These are phyloP conservation scores for Meda fulgida DNA, from an alignment of 2,797 vertebrate genomes.

Conservation along the genomic window DNA sequence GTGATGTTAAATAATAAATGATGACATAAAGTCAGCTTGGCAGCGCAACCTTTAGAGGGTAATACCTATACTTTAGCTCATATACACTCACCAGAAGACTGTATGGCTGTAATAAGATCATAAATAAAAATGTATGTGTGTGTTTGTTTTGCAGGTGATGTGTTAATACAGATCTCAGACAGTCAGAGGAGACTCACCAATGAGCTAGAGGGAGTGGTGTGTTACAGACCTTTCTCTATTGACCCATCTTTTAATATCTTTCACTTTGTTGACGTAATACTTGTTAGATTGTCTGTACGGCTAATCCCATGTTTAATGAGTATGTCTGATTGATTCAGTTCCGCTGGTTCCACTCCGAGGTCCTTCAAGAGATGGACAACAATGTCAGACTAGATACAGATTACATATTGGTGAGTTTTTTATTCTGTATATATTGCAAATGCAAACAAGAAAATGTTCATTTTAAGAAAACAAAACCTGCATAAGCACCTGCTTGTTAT, in stretches of 20 bases:
- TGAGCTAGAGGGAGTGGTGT: slow-evolving; percentile 88
- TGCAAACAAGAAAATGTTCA: neutral
- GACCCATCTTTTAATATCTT: neutral
- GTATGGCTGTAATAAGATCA: neutral
- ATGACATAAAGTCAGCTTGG: slow-evolving; percentile 63
- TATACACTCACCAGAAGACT: slow-evolving; percentile 23
- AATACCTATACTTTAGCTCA: slow-evolving; percentile 26
- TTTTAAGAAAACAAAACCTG: neutral
- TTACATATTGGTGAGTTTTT: slow-evolving; percentile 85
- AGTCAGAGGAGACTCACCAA: slow-evolving; percentile 83
- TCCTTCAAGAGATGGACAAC: slow-evolving; percentile 89
- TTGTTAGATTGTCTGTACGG: neutral
- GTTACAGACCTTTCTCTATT: slow-evolving; percentile 63
- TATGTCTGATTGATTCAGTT: slow-evolving; percentile 76
- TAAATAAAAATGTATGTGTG: slow-evolving; percentile 12
- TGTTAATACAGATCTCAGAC: slow-evolving; percentile 90
- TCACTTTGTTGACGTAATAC: neutral
- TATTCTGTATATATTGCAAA: neutral
- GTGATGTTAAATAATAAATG: slow-evolving; percentile 72
- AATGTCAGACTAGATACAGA: slow-evolving; percentile 88
- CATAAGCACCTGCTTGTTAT: neutral
- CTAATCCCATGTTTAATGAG: slow-evolving; percentile 13
- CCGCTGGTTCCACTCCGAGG: slow-evolving; percentile 84
- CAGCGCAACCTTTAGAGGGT: slow-evolving; percentile 53
- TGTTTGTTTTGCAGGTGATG: slow-evolving; percentile 78